Evolutionary conservation across 1,140 invertebrate species (phyloP).

Genomic region (Atta colombica): DNA sequence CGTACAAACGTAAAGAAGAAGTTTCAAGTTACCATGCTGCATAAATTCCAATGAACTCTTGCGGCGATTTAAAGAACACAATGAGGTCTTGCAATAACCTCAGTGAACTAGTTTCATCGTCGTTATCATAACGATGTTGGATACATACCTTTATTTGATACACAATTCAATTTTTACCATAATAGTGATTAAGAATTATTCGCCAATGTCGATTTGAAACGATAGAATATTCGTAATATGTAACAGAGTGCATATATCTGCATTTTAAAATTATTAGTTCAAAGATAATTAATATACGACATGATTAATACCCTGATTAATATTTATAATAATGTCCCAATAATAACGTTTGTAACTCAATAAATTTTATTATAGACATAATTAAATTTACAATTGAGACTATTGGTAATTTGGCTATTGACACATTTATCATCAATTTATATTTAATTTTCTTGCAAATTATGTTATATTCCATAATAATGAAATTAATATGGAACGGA

Average conservation of each 20-base stretch:
- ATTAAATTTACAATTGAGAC: neutral
- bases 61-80: conserved; percentile 66
- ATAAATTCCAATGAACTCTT: conserved; percentile 65
- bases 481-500: neutral
- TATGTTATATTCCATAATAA: neutral
- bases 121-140: conserved; percentile 51
- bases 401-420: neutral
- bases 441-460: neutral
- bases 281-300: neutral
- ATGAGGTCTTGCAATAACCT: conserved; percentile 57
- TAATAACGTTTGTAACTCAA: neutral
- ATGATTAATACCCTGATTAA: neutral
- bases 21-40: conserved; percentile 46
- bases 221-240: neutral
- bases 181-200: conserved; percentile 13
- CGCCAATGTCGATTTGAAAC: neutral
- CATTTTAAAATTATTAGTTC: neutral
- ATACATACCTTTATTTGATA: neutral
- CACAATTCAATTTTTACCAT: neutral
- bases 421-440: neutral
- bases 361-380: neutral
- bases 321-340: neutral
- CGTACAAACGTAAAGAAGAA: conserved; percentile 57
- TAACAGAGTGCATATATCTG: neutral
- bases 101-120: conserved; percentile 14